phyloP scores from a whole-genome alignment of 2,113 vertebrate genomes.

The Callospermophilus lateralis region DNA sequence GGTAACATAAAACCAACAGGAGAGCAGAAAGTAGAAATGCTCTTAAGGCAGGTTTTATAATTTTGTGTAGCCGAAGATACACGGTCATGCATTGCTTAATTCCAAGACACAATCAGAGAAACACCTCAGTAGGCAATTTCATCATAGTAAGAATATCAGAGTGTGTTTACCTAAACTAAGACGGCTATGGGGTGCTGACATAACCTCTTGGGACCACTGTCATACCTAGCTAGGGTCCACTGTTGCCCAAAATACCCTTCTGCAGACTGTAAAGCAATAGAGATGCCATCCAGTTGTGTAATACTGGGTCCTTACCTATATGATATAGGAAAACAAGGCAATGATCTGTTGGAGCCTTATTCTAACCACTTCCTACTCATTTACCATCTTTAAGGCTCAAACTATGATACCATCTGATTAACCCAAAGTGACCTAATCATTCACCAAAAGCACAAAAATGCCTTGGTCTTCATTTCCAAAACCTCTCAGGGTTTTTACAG shows the following conservation, averaged over 20 bases:
- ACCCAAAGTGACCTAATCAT: neutral
- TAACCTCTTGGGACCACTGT: neutral
- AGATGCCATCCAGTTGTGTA: neutral
- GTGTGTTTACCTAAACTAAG: neutral
- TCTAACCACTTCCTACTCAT: neutral
- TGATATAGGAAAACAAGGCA: neutral
- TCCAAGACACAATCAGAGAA: neutral
- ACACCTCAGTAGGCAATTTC: neutral
- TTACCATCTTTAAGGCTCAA: neutral
- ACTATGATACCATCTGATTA: neutral
- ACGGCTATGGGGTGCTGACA: neutral
- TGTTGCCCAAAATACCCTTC: neutral
- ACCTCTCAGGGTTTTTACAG: neutral
- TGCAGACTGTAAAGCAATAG: neutral
- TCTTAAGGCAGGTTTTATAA: neutral
- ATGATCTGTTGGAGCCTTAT: neutral
- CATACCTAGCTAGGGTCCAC: neutral
- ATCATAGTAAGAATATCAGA: neutral
- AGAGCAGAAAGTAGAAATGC: neutral
- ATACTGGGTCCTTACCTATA: neutral
- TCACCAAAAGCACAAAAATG: neutral
- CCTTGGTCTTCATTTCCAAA: slow-evolving; percentile 21
- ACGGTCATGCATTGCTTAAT: neutral
- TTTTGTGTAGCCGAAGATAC: neutral
- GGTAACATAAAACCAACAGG: neutral